Evolutionary conservation across 2,888 invertebrate genomes (phyloP), one percentile per base, ranked within the genome.

Genomic region (Gastracanthus pulcherrimus): DNA sequence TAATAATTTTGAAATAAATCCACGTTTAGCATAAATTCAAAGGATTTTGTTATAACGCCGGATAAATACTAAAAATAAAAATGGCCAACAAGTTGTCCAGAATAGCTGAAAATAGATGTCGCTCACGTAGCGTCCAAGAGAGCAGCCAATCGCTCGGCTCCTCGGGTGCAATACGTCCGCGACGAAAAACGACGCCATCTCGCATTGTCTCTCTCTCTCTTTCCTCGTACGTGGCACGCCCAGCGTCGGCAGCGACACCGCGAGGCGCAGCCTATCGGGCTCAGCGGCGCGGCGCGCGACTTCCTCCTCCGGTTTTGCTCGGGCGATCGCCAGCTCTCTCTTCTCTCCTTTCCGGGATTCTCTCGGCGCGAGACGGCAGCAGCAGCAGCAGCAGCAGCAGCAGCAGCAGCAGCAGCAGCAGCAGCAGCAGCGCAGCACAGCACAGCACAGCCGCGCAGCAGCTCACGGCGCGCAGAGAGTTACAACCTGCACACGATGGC

Each of bases 401-500:
- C n/a, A n/a, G n/a, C n/a, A n/a, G n/a, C n/a, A n/a, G n/a, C n/a
- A n/a, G n/a, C n/a, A n/a, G n/a, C 62, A 2, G 9, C 34, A 34
- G 34, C 31, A 36, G 62, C 34, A 19, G 36, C 62, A 55, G 26
- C 23, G 55, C 23, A 26, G 38, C 36, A 23, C 51, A 34, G 34
- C n/a, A n/a, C n/a, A n/a, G n/a, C n/a, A n/a, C 62, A 2, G 9
- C 34, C 13, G 34, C 31, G 62, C 34, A 19, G 36, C 62, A 55
- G 26, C 23, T 19, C 23, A 26, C 58, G 23, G 11, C 51, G 51
- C 19, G 11, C 11, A 55, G 55, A 26, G 26, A 55, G 55, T 13
- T 5, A 11, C 3, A n/a, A 36, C 90, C 89, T n/a, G n/a, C n/a
- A n/a, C n/a, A n/a, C n/a, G 90, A 95, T 96, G 96, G 96, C 96